Evolutionary conservation across 2,113 vertebrate species (phyloP).

Genomic region (Passer domesticus): DNA sequence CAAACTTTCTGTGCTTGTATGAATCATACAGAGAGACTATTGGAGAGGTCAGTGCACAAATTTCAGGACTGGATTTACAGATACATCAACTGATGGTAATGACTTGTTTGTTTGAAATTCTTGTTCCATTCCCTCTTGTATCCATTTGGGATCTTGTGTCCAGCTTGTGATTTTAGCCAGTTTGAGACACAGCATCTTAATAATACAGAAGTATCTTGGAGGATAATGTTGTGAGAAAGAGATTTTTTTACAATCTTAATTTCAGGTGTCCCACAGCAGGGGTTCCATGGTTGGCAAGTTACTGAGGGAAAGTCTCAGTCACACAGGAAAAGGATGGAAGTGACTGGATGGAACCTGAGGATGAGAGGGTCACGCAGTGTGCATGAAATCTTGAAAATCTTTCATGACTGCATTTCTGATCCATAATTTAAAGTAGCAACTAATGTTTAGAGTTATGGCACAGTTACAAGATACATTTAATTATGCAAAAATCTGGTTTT

Average conservation of each 20-base stretch:
- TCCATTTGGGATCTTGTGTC: background rate
- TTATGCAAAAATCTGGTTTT: constrained; percentile 6
- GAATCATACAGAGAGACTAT: background rate
- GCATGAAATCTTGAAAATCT: background rate
- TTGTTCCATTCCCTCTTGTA: background rate
- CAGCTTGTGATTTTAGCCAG: background rate
- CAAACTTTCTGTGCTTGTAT: background rate
- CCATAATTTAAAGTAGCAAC: background rate
- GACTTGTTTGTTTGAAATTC: background rate
- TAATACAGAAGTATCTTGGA: background rate
- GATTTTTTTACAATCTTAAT: background rate
- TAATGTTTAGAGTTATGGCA: background rate
- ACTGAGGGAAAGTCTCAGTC: background rate
- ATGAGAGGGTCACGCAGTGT: background rate
- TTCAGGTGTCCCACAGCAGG: background rate
- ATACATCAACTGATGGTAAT: background rate
- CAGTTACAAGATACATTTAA: background rate
- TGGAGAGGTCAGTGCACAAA: background rate
- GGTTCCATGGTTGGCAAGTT: fast-evolving
- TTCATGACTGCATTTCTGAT: background rate
- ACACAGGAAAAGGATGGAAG: background rate
- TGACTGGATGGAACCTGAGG: background rate
- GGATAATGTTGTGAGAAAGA: background rate
- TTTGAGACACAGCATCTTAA: background rate
- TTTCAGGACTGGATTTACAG: background rate